These are phyloP conservation scores for Eublepharis macularius DNA, from an alignment of 2,113 vertebrate species.

Conservation along the genomic window DNA sequence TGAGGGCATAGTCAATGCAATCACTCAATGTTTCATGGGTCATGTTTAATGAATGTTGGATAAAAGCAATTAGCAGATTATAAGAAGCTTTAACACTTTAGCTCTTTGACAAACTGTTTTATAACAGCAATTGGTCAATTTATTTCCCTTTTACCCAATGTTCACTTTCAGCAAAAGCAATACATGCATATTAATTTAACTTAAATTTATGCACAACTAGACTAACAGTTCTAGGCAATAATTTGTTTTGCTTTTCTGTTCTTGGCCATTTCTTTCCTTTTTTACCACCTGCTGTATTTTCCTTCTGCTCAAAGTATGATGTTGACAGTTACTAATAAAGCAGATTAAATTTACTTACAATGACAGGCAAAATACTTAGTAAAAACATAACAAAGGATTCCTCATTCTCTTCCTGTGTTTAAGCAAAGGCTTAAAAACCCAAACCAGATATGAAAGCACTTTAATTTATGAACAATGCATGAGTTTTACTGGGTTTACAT, in stretches of 20 bases:
- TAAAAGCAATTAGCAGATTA: slow-evolving; percentile 50
- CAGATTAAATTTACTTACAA: slow-evolving; percentile 73
- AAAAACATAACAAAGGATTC: slow-evolving; percentile 65
- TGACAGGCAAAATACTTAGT: slow-evolving; percentile 70
- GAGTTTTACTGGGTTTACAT: slow-evolving; percentile 15
- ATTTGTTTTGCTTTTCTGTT: slow-evolving; percentile 72
- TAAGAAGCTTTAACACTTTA: slow-evolving; percentile 38
- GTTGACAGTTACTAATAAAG: slow-evolving; percentile 79
- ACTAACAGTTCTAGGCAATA: slow-evolving; percentile 69
- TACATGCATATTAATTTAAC: slow-evolving; percentile 66
- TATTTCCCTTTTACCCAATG: slow-evolving; percentile 63
- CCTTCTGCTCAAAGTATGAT: slow-evolving; percentile 72
- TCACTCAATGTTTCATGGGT: slow-evolving; percentile 30
- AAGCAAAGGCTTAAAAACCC: slow-evolving; percentile 34
- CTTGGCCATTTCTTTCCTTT: slow-evolving; percentile 60
- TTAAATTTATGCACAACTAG: slow-evolving; percentile 73
- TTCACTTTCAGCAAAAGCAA: slow-evolving; percentile 67
- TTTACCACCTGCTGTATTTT: slow-evolving; percentile 75
- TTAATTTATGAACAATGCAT: slow-evolving; percentile 43
- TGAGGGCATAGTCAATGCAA: slow-evolving; percentile 18
- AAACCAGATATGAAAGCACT: slow-evolving; percentile 31
- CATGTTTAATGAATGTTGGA: slow-evolving; percentile 18
- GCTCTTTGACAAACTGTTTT: slow-evolving; percentile 57
- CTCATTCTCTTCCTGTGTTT: slow-evolving; percentile 35
- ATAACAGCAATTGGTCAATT: slow-evolving; percentile 60